phyloP scores from a whole-genome alignment of 2,888 invertebrate genomes.

The Celastrina argiolus region DNA sequence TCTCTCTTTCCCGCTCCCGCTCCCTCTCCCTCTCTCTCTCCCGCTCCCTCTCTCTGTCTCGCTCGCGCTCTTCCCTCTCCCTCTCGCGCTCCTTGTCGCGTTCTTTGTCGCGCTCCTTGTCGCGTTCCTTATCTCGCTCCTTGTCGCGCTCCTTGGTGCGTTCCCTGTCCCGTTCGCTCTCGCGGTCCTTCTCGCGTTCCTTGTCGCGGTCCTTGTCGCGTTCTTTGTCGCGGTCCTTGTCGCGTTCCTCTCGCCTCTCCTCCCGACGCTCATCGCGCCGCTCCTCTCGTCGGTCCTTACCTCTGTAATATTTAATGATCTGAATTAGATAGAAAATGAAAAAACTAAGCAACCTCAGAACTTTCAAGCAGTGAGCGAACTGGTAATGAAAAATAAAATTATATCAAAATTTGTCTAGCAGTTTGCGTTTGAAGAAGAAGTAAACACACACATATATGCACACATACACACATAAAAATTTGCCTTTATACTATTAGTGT shows the following conservation, averaged over 20 bases:
- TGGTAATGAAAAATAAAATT: no score
- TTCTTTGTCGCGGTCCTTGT: constrained; percentile 42
- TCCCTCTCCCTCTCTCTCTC: constrained; percentile 45
- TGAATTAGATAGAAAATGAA: no score
- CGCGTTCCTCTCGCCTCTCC: constrained; percentile 42
- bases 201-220: constrained; percentile 36
- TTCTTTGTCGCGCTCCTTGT: constrained; percentile 47
- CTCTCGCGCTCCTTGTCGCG: constrained; percentile 39
- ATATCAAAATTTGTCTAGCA: no score
- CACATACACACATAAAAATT: no score
- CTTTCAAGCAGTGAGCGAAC: no score
- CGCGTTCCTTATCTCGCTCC: constrained; percentile 45
- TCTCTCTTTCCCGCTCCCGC: constrained; percentile 50
- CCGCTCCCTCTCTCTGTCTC: constrained; percentile 63
- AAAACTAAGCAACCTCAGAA: no score
- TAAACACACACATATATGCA: no score
- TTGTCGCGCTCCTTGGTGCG: constrained; percentile 55
- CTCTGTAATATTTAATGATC: constrained; percentile 35
- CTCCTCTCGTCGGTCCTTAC: constrained; percentile 44
- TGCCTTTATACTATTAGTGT: no score
- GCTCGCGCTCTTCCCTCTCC: constrained; percentile 47
- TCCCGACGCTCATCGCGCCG: constrained; percentile 57
- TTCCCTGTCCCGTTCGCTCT: constrained; percentile 54
- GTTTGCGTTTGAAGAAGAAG: no score
- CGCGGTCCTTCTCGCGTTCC: constrained; percentile 34